Evolutionary conservation across 1,140 invertebrate genomes (phyloP), one percentile per base, ranked within the genome.

Genomic region (Drosophila bocki): DNA sequence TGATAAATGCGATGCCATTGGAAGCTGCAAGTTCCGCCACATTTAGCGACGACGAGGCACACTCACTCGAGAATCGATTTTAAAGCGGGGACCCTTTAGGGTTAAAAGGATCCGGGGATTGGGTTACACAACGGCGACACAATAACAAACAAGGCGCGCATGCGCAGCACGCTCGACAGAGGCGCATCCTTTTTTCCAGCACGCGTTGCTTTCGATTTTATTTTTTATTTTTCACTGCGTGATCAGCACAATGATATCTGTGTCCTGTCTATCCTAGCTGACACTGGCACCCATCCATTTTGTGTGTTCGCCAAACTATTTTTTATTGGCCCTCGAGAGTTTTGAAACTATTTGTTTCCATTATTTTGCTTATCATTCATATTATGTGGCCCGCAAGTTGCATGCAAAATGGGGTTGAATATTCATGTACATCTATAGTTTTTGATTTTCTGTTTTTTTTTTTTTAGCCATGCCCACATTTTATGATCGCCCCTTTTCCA

Each of bases 331-430:
- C 79, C 78, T 75, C 11, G 57, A 47, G 51, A 48, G 51, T 83
- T 60, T 72, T 47, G 13, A 53, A 80, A 65, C 42, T 56, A 60
- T 57, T 60, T 57, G 58, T 41, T 39, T 61, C 19, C 42, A 56
- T 56, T 57, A 29, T 85, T 84, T 81, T 67, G 78, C 60, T 59
- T 85, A 82, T 88, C 78, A 87, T 67, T 69, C 56, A 32, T 82
- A 70, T 42, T 69, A 56, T 39, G 19, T 39, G 19, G 57, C 61
- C 42, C 53, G 48, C 45, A 62, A 47, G 37, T 62, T 58, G 26
- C 61, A 88, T 88, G 85, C 86, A 90, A 88, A 88, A 74, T 48
- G 84, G 85, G 85, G 85, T 88, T 90, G 85, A 85, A 90, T 88
- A 60, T 61, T 59, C 35, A 54, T 35, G 32, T 51, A 58, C 44